Conservation (phyloP, 1,140 invertebrate species). For the Penaeus chinensis region DNA sequence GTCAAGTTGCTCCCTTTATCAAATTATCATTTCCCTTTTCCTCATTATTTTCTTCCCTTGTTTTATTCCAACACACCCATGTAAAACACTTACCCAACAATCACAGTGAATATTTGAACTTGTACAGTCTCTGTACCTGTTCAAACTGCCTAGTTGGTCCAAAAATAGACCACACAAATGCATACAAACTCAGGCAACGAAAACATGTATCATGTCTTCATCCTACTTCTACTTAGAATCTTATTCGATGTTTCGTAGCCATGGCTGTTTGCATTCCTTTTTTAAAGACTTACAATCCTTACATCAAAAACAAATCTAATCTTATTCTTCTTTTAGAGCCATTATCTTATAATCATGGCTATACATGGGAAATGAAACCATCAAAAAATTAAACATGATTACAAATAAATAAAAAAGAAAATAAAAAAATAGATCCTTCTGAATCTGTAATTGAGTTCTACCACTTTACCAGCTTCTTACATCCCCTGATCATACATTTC, state of each 20-base stretch:
- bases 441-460: slow-evolving; percentile 44
- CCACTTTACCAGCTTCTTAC: slow-evolving; percentile 49
- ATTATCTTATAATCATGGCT: slow-evolving; percentile 38
- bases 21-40: no score
- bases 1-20: no score
- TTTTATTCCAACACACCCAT: no score
- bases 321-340: slow-evolving; percentile 37
- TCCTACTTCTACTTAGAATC: slow-evolving; percentile 44
- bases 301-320: slow-evolving; percentile 28
- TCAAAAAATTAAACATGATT: background rate
- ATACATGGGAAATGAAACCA: slow-evolving; percentile 46
- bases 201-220: slow-evolving; percentile 39
- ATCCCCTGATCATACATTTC: slow-evolving; percentile 39
- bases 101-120: slow-evolving; percentile 50
- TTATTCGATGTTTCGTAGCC: slow-evolving; percentile 37
- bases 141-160: slow-evolving; percentile 20
- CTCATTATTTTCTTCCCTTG: no score
- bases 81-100: slow-evolving; percentile 52
- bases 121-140: slow-evolving; percentile 22
- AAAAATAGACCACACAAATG: slow-evolving; percentile 49
- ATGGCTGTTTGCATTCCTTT: slow-evolving; percentile 41
- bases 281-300: slow-evolving; percentile 39
- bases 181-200: slow-evolving; percentile 40
- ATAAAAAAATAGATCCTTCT: slow-evolving; percentile 30
- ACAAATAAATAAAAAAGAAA: no score